A percentile compares a stretch with the other conserved stretches of the same genome.
These are phyloP conservation scores for Plemyria rubiginata DNA, from an alignment of 2,888 invertebrate genomes.

Conservation along the genomic window DNA sequence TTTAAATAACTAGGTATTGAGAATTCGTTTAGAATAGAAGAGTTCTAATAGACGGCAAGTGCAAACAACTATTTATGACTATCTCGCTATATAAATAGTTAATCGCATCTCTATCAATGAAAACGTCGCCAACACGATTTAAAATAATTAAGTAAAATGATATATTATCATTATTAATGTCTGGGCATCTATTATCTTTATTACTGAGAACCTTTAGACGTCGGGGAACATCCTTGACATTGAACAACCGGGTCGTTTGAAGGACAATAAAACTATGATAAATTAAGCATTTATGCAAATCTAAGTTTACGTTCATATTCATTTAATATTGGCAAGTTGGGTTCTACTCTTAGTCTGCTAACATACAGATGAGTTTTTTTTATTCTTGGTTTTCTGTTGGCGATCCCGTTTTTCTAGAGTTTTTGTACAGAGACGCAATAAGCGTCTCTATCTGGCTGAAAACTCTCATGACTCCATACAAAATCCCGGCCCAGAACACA, in stretches of 20 bases:
- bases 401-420: no score
- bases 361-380: no score
- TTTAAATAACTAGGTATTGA: conserved; percentile 44
- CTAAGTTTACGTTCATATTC: neutral
- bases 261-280: conserved; percentile 28
- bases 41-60: conserved; percentile 33
- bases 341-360: no score
- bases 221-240: conserved; percentile 38
- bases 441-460: no score
- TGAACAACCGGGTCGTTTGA: conserved; percentile 39
- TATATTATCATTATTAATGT: conserved; percentile 4
- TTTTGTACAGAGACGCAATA: no score
- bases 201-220: conserved; percentile 28
- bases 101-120: conserved; percentile 30
- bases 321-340: neutral
- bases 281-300: conserved; percentile 1
- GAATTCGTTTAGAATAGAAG: conserved; percentile 52
- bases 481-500: no score
- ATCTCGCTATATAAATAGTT: conserved; percentile 19
- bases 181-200: conserved; percentile 16
- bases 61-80: conserved; percentile 41
- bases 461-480: no score
- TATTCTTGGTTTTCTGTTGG: no score
- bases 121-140: conserved; percentile 21
- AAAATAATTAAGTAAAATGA: conserved; percentile 16